Base-by-base conservation (phyloP, 53 echinoderm and acorn worm genomes). In the Henricia sp. region DNA sequence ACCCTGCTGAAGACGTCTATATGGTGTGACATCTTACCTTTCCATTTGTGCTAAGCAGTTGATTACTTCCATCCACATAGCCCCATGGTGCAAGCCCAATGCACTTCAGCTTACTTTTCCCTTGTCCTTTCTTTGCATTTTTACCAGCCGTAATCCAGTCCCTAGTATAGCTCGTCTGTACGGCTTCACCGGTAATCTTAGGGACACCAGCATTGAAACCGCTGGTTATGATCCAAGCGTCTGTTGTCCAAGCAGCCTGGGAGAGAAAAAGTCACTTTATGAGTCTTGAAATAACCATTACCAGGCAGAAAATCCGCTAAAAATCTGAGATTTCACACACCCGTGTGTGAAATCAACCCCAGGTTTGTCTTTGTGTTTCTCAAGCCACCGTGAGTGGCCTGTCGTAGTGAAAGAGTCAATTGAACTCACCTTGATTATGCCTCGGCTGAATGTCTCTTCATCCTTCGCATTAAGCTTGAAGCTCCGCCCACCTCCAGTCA, bases 1-100 rank as follows among this genome's bases (percentile, higher is more conserved):
- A n/a, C n/a, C n/a, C n/a, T n/a, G n/a, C n/a, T n/a, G n/a, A n/a
- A n/a, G n/a, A n/a, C n/a, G n/a, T n/a, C n/a, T n/a, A n/a, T n/a
- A n/a, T n/a, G n/a, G n/a, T n/a, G n/a, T n/a, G 0, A 35, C 52
- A 68, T 36, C 12, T 68, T 62, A 93, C 95, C 90, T 74, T 72
- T 64, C 89, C 85, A 37, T 88, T 40, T 28, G 77, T 76, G 63
- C 87, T 86, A 41, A 93, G 84, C 6, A 95, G 91, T 11, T 73
- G 62, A 42, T 95, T 89, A 55, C 56, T 85, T 44, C 89, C 87
- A 6, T 91, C 92, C 43, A 91, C 83, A 37, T 95, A 95, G 12
- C 91, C 89, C 93, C 93, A 95, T 0, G 95, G 91, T 9, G 93
- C 86, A 12, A 95, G 82, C 8, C 95, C 95, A 9, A 95, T 72